Base-by-base conservation (phyloP, 1,140 invertebrate genomes). In the Pteromalus puparum region DNA sequence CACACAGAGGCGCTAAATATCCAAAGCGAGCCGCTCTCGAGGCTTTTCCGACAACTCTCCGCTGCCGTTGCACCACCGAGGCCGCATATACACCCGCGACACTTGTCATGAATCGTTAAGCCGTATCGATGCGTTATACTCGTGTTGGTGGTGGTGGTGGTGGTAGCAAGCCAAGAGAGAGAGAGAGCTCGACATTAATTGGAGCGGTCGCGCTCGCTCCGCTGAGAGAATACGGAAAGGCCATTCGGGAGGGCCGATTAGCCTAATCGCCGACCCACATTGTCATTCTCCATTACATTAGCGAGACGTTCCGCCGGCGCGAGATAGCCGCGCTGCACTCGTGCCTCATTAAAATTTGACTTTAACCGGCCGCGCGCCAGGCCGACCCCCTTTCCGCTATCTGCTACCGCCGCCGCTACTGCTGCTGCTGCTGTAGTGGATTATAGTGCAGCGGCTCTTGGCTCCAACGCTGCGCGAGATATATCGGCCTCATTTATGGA, bases 221-320 rank as follows among this genome's bases (percentile, higher is more conserved):
- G 68, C 68, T n/a, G 53, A 30, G 68, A 70, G 46, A 30, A 76
- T 42, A 76, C 74, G 65, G 65, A 48, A 65, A 68, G 81, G 46
- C 46, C 80, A 78, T 75, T 75, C 26, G 72, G 74, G 65, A 21
- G 46, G 70, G 34, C 81, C 87, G 87, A 91, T 91, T 88, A 90
- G 86, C 81, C 86, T 90, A 90, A 90, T 91, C 89, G 89, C 82
- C 89, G 88, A 87, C 84, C 88, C 89, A 90, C 88, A 90, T 90
- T 90, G 88, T 91, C 86, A 85, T 87, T 85, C 86, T 87, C 86
- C 87, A 91, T 91, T 89, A 89, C 86, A 91, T 91, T 90, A 89
- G 86, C 86, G 87, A 74, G 81, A 76, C 74, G 85, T 84, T 86
- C 79, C 85, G 82, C n/a, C 48, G 48, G 73, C 68, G 34, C 30